Base-by-base conservation (phyloP, 2,113 vertebrate species). In the Lonchura striata region DNA sequence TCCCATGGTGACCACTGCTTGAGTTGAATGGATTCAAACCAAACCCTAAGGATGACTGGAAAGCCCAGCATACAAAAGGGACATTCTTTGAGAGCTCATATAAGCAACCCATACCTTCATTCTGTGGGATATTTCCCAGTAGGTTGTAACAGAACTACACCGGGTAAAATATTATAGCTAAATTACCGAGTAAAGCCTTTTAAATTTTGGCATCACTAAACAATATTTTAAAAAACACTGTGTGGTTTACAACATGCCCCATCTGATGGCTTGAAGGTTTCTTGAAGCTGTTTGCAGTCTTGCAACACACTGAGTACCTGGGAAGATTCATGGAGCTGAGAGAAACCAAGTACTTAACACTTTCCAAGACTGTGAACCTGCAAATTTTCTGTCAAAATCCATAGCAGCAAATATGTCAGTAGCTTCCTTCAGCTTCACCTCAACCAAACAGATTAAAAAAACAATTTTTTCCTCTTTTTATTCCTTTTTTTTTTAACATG, bases 331-430 rank as follows among this genome's bases (percentile, higher is more conserved):
- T 18, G 60, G 83, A 90, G 71, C 68, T 44, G 76, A 88, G 59
- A 83, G 71, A 88, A 39, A 71, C 83, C 31, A 27, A 88, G 47
- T 59, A 66, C 28, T 90, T 75, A 88, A 77, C 60, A 52, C 65
- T 78, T 91, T 81, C 44, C 47, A 88, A 86, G 91, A 89, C 77
- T 63, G 66, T 28, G 41, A 86, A 61, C 54, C 72, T 91, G 53
- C 71, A 70, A 92, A 88, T 88, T 37, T 87, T 92, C 85, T 88
- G 88, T 95, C 82, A 94, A 57, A 92, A 91, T 39, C 60, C 79
- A 57, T 15, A 53, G 57, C 94, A 71, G 57, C 39, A 88, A 94
- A 91, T 53, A 44, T 56, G 65, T 89, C 83, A 71, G 59, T 21
- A 74, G 46, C 65, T 82, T 64, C 61, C 57, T 42, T 61, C 75